Evolutionary conservation across 2,797 vertebrate genomes (phyloP), one percentile per base, ranked within the genome.

Genomic region (Falco cherrug): DNA sequence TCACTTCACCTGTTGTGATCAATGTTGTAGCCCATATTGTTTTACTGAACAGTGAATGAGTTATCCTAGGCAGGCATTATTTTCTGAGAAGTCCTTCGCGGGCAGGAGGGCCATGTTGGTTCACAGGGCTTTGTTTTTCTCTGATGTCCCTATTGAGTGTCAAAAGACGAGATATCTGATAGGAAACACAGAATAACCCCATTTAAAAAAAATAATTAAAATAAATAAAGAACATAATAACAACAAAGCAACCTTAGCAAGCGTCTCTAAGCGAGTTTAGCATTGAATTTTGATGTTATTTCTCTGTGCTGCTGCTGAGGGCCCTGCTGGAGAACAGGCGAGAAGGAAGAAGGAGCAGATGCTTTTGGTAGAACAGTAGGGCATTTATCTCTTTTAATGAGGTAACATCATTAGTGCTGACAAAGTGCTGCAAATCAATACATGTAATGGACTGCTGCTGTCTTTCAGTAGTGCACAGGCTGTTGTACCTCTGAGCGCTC

Each of bases 371-470:
- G 94, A 98, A 97, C 97, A 94, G 97, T 97, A 94, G 95, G 92
- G 94, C 97, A 97, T 98, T 98, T 98, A 96, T 98, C 97, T 98
- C 96, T 98, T 97, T 98, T 98, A 98, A 98, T 98, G 97, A 98
- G 98, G 98, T 98, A 97, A 97, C 97, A 97, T 98, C 95, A 97
- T 98, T 98, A 98, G 96, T 93, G 95, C 97, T 97, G 97, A 98
- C 98, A 97, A 97, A 98, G 97, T 98, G 96, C 96, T 97, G 94
- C 73, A 97, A 97, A 98, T 98, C 98, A 89, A 98, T 98, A 97
- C 60, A 5, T 51, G 45, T 97, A 98, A 97, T 98, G 97, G 97
- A 97, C 98, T 97, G 91, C 90, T 81, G 84, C 97, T 98, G 74
- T 96, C 94, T 97, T 97, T 96, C 95, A 90, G 59, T 87, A 91